Conservation (phyloP, 2,797 vertebrate species). For the Hemibagrus guttatus region DNA sequence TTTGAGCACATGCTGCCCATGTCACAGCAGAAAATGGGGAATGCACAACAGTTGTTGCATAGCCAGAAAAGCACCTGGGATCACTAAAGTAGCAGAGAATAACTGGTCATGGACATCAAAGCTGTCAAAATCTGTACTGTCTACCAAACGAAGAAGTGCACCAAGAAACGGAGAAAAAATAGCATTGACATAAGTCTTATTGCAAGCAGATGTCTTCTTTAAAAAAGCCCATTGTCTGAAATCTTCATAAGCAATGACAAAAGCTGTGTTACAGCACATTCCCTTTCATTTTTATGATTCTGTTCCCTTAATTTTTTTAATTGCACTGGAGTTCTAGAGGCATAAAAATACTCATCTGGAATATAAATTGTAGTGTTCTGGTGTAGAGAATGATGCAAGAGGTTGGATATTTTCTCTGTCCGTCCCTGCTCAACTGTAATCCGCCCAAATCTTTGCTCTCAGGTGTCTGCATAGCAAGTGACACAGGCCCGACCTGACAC, state of each 20-base stretch:
- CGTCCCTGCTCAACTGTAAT: not conserved
- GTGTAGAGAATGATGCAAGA: not conserved
- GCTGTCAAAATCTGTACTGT: slow-evolving; percentile 50
- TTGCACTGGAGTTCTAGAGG: not conserved
- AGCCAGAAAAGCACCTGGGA: slow-evolving; percentile 58
- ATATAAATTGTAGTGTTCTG: slow-evolving; percentile 2
- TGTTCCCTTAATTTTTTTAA: slow-evolving; percentile 13
- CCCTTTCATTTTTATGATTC: slow-evolving; percentile 24
- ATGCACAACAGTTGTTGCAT: slow-evolving; percentile 66
- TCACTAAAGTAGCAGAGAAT: slow-evolving; percentile 53
- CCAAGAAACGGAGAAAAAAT: slow-evolving; percentile 39
- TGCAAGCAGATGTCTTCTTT: slow-evolving; percentile 51
- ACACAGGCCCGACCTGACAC: not conserved
- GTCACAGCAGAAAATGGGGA: slow-evolving; percentile 65
- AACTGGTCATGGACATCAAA: slow-evolving; percentile 56
- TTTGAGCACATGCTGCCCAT: slow-evolving; percentile 63
- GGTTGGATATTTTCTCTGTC: not conserved
- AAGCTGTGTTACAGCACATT: slow-evolving; percentile 8
- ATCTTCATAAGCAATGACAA: slow-evolving; percentile 33
- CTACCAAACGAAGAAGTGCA: slow-evolving; percentile 29
- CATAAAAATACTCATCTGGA: not conserved
- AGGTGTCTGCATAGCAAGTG: not conserved
- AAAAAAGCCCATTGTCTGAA: slow-evolving; percentile 48
- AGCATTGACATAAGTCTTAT: slow-evolving; percentile 47
- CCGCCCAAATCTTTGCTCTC: slow-evolving; percentile 4